Percentiles rank a stretch among this genome's conserved stretches.
These are phyloP conservation scores for Tokudaia tokunoshimensis DNA, from an alignment of 2,797 vertebrate genomes.

Conservation along the genomic window DNA sequence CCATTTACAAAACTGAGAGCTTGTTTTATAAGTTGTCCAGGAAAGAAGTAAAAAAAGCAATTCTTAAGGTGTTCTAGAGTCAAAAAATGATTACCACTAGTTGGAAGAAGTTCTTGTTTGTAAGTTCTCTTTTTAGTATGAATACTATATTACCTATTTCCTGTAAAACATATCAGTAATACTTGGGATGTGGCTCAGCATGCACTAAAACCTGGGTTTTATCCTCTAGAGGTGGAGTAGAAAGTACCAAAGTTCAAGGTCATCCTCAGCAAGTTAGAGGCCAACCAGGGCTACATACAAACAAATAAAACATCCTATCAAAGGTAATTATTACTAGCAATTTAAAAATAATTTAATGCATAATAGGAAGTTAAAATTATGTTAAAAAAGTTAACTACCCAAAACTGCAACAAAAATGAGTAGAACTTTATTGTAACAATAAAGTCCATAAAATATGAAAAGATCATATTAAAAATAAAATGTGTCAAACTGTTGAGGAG, in stretches of 20 bases:
- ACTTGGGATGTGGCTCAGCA: not conserved
- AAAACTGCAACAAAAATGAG: not conserved
- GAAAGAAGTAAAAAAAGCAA: constrained; percentile 44
- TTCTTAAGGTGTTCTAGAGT: not conserved
- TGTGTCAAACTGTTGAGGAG: not conserved
- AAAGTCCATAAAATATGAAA: constrained; percentile 3
- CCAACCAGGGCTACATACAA: not conserved
- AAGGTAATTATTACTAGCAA: constrained; percentile 21
- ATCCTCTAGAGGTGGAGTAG: not conserved
- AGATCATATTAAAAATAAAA: not conserved
- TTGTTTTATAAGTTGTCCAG: constrained; percentile 54
- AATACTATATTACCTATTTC: not conserved
- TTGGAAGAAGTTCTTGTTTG: not conserved
- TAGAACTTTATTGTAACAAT: not conserved
- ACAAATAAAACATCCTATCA: not conserved
- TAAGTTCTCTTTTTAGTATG: not conserved
- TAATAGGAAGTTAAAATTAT: constrained; percentile 50
- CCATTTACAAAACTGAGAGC: not conserved
- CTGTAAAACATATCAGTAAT: constrained; percentile 7
- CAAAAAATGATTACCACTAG: constrained; percentile 21
- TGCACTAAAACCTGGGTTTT: not conserved
- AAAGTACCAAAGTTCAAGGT: not conserved
- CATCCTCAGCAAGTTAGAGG: not conserved
- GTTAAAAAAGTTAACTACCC: not conserved
- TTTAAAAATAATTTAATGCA: constrained; percentile 43